phyloP scores from a whole-genome alignment of 2,113 vertebrate species.

The Chloroceryle aenea region DNA sequence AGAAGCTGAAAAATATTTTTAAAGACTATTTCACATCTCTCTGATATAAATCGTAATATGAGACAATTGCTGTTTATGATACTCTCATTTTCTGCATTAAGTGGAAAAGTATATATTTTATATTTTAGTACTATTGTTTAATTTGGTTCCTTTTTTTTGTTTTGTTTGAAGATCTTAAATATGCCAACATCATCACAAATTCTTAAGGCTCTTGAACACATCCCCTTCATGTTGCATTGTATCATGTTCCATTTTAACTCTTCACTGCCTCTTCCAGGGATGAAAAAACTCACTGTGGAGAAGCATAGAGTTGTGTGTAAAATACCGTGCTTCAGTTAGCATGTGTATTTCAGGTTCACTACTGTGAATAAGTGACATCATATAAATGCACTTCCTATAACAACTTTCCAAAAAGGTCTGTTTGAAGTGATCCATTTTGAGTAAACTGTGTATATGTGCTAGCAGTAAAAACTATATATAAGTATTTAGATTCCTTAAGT shows the following conservation, averaged over 20 bases:
- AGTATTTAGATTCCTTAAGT: not conserved
- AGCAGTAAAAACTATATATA: not conserved
- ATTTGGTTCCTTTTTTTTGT: not conserved
- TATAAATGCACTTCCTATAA: not conserved
- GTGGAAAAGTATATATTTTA: not conserved
- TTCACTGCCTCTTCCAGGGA: not conserved
- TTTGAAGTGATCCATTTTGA: not conserved
- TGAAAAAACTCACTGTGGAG: not conserved
- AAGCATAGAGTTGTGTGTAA: not conserved
- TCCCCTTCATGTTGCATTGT: not conserved
- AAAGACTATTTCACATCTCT: not conserved
- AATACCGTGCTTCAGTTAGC: not conserved
- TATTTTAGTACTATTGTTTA: not conserved
- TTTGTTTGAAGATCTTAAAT: slow-evolving; percentile 19
- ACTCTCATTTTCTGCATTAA: not conserved
- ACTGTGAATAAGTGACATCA: not conserved
- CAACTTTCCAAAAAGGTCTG: not conserved
- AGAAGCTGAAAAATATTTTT: slow-evolving; percentile 36
- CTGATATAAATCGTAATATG: not conserved
- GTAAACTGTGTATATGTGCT: not conserved
- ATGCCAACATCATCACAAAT: slow-evolving; percentile 2
- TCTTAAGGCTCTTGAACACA: slow-evolving; percentile 11
- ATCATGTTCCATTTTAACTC: slow-evolving; percentile 5
- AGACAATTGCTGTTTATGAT: not conserved
- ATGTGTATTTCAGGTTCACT: not conserved